Evolutionary conservation across 2,113 vertebrate genomes (phyloP), one percentile per base, ranked within the genome.

Genomic region (Rhizomys pruinosus): DNA sequence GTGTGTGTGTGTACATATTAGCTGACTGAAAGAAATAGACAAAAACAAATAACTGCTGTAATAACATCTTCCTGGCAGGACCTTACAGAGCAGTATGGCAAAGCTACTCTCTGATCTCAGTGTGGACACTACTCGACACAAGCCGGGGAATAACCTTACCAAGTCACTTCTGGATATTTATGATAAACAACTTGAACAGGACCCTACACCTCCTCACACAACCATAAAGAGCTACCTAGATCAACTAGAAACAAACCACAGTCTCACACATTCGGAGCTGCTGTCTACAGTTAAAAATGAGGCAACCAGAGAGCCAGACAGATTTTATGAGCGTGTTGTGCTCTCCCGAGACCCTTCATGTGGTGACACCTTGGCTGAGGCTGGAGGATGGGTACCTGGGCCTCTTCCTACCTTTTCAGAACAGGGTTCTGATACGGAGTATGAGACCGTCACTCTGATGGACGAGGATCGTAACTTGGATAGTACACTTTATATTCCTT

Each of bases 181-280:
- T 72, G 98, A 99, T 84, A 97, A 98, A 92, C 98, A 98, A 64
- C 97, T 98, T 91, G 96, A 97, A 34, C 94, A 93, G 39, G 96
- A 98, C 68, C 94, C 79, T 0, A 85, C 96, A 91, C 96, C 98
- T 78, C 90, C 97, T 84, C 98, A 97, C 84, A 97, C 97, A 87
- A 98, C 98, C 17, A 95, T 99, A 85, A 97, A 98, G 77, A 97
- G 95, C 92, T 99, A 98, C 91, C 97, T 99, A 59, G 97, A 97
- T 95, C 98, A 98, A 23, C 93, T 99, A 94, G 98, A 98, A 94
- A 97, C 72, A 44, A 97, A 97, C 63, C 94, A 86, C 57, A 42
- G 92, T 93, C 94, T 92, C 84, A 63, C 95, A 79, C 94, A 88
- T 42, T 32, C 89, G 0, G 96, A 97, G 29, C 93, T 90, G 85